A percentile compares a stretch with the other conserved stretches of the same genome.
These are phyloP conservation scores for Ianthella basta DNA, from an alignment of 37 sponge, comb jelly and placozoan species.

Conservation along the genomic window DNA sequence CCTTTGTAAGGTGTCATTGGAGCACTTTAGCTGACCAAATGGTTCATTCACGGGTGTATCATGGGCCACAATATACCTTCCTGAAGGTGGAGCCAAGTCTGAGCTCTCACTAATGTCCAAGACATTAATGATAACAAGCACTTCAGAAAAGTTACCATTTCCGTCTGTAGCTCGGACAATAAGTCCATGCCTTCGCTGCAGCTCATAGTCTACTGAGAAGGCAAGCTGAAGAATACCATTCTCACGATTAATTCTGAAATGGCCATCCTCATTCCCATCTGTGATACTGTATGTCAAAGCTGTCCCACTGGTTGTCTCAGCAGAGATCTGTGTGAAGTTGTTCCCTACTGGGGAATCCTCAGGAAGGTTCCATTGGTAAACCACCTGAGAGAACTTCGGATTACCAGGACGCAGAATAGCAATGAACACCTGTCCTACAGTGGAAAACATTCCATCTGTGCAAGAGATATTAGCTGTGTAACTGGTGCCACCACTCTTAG, in stretches of 20 bases:
- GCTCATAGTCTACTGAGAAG: constrained; percentile 55
- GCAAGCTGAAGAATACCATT: constrained; percentile 55
- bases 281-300: constrained; percentile 49
- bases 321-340: constrained; percentile 34
- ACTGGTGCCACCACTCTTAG: background rate
- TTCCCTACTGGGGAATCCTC: constrained; percentile 41
- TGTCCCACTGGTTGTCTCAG: constrained; percentile 45
- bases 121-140: constrained; percentile 45
- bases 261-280: constrained; percentile 50
- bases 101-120: constrained; percentile 36
- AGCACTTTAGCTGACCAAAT: constrained; percentile 46
- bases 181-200: constrained; percentile 29
- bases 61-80: constrained; percentile 36
- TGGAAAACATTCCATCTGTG: constrained; percentile 32
- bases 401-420: constrained; percentile 57
- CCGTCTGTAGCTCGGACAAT: constrained; percentile 18
- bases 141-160: constrained; percentile 29
- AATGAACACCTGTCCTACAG: constrained; percentile 53
- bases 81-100: constrained; percentile 59
- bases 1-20: constrained; percentile 34
- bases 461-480: constrained; percentile 62
- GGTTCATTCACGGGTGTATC: constrained; percentile 46
- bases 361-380: constrained; percentile 58
- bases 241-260: constrained; percentile 56
- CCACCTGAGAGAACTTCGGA: constrained; percentile 55